Evolutionary conservation across 2,888 invertebrate species (phyloP).

Genomic region (Carpatolechia fugitivella): DNA sequence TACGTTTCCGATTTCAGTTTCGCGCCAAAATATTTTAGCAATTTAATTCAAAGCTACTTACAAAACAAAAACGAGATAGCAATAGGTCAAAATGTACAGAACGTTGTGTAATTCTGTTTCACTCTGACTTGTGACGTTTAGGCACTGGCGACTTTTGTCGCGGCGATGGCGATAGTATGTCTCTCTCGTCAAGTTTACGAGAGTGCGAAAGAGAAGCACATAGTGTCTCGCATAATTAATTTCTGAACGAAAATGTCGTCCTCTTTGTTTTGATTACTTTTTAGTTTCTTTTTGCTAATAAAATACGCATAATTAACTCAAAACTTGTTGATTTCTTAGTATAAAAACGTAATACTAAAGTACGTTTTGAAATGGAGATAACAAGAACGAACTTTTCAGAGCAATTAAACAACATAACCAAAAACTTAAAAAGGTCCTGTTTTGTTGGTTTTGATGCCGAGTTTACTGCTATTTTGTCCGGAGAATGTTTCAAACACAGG

Average conservation of each 20-base stretch:
- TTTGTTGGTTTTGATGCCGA: constrained; percentile 86
- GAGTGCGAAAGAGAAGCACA: too few relatives aligned
- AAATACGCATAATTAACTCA: not conserved
- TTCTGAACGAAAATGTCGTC: not conserved
- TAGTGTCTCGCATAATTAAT: too few relatives aligned
- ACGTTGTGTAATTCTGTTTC: too few relatives aligned
- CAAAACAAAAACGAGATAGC: too few relatives aligned
- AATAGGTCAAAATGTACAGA: too few relatives aligned
- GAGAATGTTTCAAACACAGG: constrained; percentile 74
- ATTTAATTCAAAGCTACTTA: too few relatives aligned
- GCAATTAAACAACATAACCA: constrained; percentile 75
- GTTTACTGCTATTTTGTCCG: constrained; percentile 80
- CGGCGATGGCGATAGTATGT: too few relatives aligned
- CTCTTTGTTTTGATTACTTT: not conserved
- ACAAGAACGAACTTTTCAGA: constrained; percentile 80
- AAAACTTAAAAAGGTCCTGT: constrained; percentile 76
- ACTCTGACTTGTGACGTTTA: too few relatives aligned
- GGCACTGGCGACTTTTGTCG: too few relatives aligned
- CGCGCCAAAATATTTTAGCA: too few relatives aligned
- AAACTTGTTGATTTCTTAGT: not conserved
- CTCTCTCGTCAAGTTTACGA: too few relatives aligned
- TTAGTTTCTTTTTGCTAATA: not conserved
- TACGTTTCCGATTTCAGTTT: too few relatives aligned
- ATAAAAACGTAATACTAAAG: not conserved
- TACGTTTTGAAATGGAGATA: constrained; percentile 80